A percentile compares a stretch with the other conserved stretches of the same genome.
Evolutionary conservation across 2,888 invertebrate genomes (phyloP).

Genomic region (Cataglyphis cursor): DNA sequence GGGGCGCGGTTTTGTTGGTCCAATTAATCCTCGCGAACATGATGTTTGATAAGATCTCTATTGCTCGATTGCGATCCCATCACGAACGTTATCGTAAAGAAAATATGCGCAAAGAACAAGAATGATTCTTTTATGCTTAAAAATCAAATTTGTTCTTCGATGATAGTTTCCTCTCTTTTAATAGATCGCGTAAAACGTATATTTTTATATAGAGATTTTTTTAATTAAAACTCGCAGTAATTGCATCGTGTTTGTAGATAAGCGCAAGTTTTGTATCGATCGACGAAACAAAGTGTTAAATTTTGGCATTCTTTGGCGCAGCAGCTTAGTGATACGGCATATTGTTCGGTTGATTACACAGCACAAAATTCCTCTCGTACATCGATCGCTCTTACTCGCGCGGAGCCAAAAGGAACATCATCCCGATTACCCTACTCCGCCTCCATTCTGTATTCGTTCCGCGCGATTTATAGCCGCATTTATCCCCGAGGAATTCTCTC

Average conservation of each 20-base stretch:
- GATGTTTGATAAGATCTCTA: slow-evolving; percentile 32
- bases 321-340: slow-evolving; percentile 28
- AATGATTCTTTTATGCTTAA: background rate
- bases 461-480: slow-evolving; percentile 70
- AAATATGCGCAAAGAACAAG: background rate
- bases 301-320: slow-evolving; percentile 22
- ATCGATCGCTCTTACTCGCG: slow-evolving; percentile 29
- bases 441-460: slow-evolving; percentile 71
- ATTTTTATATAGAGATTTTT: background rate
- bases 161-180: background rate
- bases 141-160: background rate
- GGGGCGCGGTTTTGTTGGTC: background rate
- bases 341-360: slow-evolving; percentile 35
- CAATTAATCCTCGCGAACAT: background rate
- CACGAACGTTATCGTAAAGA: background rate
- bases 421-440: slow-evolving; percentile 41
- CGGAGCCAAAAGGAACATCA: slow-evolving; percentile 44
- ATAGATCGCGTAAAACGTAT: background rate
- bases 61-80: slow-evolving; percentile 7
- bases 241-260: background rate
- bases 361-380: slow-evolving; percentile 36
- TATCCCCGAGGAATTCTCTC: slow-evolving; percentile 59
- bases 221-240: background rate
- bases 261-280: background rate
- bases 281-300: background rate